Base-by-base conservation (phyloP, 64 coral and sea anemone species). In the Pocillopora damicornis region DNA sequence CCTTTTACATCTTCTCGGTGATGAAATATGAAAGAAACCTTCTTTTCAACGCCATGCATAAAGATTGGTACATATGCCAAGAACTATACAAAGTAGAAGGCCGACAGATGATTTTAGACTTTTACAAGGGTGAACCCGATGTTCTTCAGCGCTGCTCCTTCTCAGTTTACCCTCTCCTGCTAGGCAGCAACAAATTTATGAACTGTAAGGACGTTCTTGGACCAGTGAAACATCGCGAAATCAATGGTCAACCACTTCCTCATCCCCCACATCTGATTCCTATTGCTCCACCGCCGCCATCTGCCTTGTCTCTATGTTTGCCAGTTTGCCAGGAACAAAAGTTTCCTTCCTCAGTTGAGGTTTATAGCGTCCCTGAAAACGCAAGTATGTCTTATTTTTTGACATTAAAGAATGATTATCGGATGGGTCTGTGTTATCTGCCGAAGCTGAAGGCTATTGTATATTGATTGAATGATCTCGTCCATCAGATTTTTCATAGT, bases 51-150 rank as follows among this genome's bases (percentile, higher is more conserved):
- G 25, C 90, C 15, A 77, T 87, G 76, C 83, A 87, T 15, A 90
- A 77, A 5, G 93, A 89, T 14, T 94, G 93, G 93, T 94, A 73
- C n/a, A 60, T 94, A 10, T 94, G 93, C 37, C 82, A 94, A 71
- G 74, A 66, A 23, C 8, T 17, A 76, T 11, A 71, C 0, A 20
- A 20, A 71, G 20, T 5, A 8, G 11, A n/a, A 23, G 9, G 13
- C 2, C 67, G 35, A 25, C 10, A 72, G 25, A 2, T 85, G 12
- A 15, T 58, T 73, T 63, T 85, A 11, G 81, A 85, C 64, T 85
- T 72, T 58, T 85, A 85, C 65, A 85, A 73, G 11, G 81, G 81
- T 57, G 20, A 85, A 14, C 81, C 81, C 51, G 65, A 85, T 66
- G 81, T 85, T 37, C 81, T 85, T 68, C 8, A 56, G 17, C 81